Percentiles rank a stretch among this genome's conserved stretches.
phyloP scores from a whole-genome alignment of 2,797 vertebrate species.

The Tauraco hartlaubi region DNA sequence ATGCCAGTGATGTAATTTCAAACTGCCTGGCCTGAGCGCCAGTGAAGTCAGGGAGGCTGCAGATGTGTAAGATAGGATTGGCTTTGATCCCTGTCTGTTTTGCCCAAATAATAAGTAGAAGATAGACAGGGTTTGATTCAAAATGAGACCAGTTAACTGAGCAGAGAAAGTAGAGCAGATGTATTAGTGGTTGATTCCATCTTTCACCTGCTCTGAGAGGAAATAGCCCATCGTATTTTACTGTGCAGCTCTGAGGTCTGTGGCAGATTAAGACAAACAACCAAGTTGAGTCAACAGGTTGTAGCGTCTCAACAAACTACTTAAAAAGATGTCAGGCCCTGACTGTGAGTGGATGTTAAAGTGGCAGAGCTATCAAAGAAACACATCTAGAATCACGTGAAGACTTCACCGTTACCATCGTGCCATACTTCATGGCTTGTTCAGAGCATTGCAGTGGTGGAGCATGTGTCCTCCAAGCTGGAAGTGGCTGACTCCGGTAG shows the following conservation, averaged over 20 bases:
- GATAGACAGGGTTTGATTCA: not conserved
- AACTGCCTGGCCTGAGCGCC: not conserved
- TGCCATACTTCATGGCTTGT: not conserved
- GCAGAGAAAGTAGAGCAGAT: not conserved
- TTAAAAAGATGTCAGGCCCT: constrained; percentile 19
- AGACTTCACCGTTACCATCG: not conserved
- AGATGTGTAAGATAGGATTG: not conserved
- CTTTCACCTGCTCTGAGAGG: not conserved
- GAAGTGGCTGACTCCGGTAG: not conserved
- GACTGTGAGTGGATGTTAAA: not conserved
- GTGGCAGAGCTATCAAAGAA: not conserved
- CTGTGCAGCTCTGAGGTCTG: not conserved
- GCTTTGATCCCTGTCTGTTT: not conserved
- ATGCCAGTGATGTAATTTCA: constrained; percentile 73
- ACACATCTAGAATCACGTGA: not conserved
- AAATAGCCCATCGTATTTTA: not conserved
- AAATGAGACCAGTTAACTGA: not conserved
- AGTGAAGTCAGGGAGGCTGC: not conserved
- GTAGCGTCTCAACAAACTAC: not conserved
- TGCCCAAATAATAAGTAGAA: not conserved
- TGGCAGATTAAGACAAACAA: not conserved
- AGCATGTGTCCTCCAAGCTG: not conserved
- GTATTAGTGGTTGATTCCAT: not conserved
- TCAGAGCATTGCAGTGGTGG: not conserved
- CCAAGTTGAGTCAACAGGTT: not conserved